Percentiles rank a stretch among this genome's conserved stretches.
These are phyloP conservation scores for Philopotamus ludificatus DNA, from an alignment of 1,140 invertebrate species.

Conservation along the genomic window DNA sequence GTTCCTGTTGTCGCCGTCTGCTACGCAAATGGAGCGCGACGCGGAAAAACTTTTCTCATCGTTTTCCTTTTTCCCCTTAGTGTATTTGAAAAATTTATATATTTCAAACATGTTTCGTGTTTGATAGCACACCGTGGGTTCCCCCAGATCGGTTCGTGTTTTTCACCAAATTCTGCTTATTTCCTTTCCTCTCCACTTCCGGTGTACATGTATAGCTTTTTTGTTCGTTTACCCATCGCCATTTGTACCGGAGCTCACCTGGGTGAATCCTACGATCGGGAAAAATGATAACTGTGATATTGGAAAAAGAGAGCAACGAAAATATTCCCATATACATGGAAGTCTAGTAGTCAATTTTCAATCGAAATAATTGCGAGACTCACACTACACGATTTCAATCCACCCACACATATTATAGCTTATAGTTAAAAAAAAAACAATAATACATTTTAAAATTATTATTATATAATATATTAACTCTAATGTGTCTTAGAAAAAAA, in stretches of 20 bases:
- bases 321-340: too few species aligned
- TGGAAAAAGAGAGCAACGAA: too few species aligned
- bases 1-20: not conserved
- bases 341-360: too few species aligned
- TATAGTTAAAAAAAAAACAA: too few species aligned
- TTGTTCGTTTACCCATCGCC: not conserved
- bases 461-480: too few species aligned
- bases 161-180: slow-evolving; percentile 21
- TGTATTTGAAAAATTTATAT: slow-evolving; percentile 16
- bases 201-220: not conserved
- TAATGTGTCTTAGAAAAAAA: too few species aligned
- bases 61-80: slow-evolving; percentile 6
- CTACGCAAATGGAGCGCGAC: not conserved
- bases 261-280: not conserved
- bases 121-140: slow-evolving; percentile 1
- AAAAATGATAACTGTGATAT: too few species aligned
- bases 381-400: too few species aligned
- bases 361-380: too few species aligned
- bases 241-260: not conserved
- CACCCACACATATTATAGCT: too few species aligned
- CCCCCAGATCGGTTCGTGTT: slow-evolving; percentile 16
- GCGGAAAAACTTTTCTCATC: slow-evolving; percentile 8
- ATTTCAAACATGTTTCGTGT: slow-evolving; percentile 8
- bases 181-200: slow-evolving; percentile 3
- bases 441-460: too few species aligned